Percentiles rank a stretch among this genome's conserved stretches.
Conservation (phyloP, 1,140 invertebrate genomes). For the Magallana gigas region DNA sequence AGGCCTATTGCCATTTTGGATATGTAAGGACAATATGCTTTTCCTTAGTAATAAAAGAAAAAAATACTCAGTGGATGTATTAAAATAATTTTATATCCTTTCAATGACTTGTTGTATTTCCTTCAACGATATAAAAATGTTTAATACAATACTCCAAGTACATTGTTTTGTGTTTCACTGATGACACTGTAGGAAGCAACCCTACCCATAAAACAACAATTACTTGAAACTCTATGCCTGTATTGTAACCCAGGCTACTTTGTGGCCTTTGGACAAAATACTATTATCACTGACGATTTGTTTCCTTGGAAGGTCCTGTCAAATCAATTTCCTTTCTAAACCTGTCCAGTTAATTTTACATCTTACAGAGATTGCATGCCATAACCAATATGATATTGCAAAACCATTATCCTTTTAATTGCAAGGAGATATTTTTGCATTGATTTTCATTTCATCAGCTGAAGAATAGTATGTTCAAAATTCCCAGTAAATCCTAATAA, state of each 20-base stretch:
- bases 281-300: not conserved
- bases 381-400: constrained; percentile 26
- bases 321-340: not conserved
- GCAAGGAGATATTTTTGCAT: constrained; percentile 20
- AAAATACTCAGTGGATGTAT: no score
- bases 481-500: not conserved
- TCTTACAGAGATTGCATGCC: not conserved
- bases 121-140: no score
- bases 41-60: no score
- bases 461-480: not conserved
- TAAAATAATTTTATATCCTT: no score
- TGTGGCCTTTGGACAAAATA: not conserved
- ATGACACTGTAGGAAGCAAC: no score
- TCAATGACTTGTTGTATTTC: no score
- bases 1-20: no score
- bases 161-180: no score
- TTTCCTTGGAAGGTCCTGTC: not conserved
- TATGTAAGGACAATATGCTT: no score
- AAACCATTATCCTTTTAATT: constrained; percentile 22
- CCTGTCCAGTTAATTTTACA: not conserved
- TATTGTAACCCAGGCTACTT: not conserved
- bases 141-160: no score
- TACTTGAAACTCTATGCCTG: not conserved
- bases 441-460: not conserved
- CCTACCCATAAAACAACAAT: no score